Conservation (phyloP, 1,140 invertebrate species). For the Holotrichia oblita region DNA sequence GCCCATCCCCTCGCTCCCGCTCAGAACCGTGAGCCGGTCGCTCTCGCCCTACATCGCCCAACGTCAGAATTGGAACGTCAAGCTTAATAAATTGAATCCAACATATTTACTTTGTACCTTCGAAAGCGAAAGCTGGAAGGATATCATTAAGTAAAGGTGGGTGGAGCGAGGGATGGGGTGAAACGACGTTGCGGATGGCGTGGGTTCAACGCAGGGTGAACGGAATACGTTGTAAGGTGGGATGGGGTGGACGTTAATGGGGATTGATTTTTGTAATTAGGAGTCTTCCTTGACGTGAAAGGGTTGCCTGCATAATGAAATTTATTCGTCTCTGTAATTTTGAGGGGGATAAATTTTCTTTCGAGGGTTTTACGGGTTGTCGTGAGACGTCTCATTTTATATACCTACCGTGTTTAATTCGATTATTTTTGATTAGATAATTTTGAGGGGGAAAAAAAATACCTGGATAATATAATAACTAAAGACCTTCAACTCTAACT, state of each 20-base stretch:
- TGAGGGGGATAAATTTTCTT: neutral
- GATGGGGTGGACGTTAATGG: constrained; percentile 1
- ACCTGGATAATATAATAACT: too few relatives aligned
- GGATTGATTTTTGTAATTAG: constrained; percentile 8
- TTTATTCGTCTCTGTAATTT: neutral
- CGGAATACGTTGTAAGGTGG: neutral
- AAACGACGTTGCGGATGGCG: neutral
- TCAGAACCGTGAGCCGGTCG: too few relatives aligned
- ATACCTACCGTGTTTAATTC: too few relatives aligned
- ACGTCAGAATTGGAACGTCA: neutral
- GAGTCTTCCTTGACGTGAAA: neutral
- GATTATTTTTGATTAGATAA: too few relatives aligned
- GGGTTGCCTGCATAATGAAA: neutral
- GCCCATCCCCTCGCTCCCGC: neutral
- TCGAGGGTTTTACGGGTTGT: neutral
- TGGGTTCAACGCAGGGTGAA: neutral
- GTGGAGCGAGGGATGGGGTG: neutral
- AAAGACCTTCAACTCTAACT: too few relatives aligned
- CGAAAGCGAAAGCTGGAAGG: neutral
- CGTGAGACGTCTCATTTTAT: too few relatives aligned
- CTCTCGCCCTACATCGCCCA: neutral
- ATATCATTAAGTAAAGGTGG: neutral
- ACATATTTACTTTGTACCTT: neutral
- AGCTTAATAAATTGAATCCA: constrained; percentile 6
- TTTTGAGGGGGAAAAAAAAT: too few relatives aligned